A percentile compares a stretch with the other conserved stretches of the same genome.
Conservation (phyloP, 2,113 vertebrate genomes). For the Embiotoca jacksoni region DNA sequence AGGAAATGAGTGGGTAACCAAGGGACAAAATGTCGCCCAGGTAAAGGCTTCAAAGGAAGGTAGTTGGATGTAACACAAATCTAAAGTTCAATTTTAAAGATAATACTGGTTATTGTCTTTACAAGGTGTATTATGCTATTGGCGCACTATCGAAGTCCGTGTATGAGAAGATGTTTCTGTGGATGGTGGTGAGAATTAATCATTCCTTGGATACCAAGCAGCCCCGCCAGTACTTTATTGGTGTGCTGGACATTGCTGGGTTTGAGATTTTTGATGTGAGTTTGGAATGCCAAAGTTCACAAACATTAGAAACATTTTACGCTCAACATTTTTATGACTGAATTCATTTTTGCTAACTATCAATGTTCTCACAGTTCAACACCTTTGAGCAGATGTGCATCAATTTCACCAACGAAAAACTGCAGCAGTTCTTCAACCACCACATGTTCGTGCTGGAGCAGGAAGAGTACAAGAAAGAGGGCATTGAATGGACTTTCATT, state of each 20-base stretch:
- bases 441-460: slow-evolving; percentile 86
- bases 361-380: slow-evolving; percentile 57
- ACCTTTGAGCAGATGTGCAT: slow-evolving; percentile 87
- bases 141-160: slow-evolving; percentile 83
- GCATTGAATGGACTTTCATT: slow-evolving; percentile 86
- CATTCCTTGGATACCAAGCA: slow-evolving; percentile 84
- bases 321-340: slow-evolving; percentile 61
- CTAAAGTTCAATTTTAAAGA: background rate
- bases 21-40: slow-evolving; percentile 92
- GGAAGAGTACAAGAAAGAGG: slow-evolving; percentile 88
- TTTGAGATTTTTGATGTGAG: slow-evolving; percentile 86
- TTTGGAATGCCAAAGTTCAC: slow-evolving; percentile 50
- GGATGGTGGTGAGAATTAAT: slow-evolving; percentile 87
- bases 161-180: slow-evolving; percentile 87
- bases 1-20: slow-evolving; percentile 93
- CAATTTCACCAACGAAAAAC: slow-evolving; percentile 88
- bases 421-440: slow-evolving; percentile 87
- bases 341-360: background rate
- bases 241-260: slow-evolving; percentile 85
- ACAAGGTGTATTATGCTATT: slow-evolving; percentile 75
- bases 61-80: background rate
- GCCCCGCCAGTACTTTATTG: slow-evolving; percentile 85
- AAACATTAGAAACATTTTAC: slow-evolving; percentile 36
- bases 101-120: background rate
- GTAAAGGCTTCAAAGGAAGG: slow-evolving; percentile 62